Percentiles rank a stretch among this genome's conserved stretches.
Conservation (phyloP, 2,888 invertebrate genomes). For the Sympetrum striolatum region DNA sequence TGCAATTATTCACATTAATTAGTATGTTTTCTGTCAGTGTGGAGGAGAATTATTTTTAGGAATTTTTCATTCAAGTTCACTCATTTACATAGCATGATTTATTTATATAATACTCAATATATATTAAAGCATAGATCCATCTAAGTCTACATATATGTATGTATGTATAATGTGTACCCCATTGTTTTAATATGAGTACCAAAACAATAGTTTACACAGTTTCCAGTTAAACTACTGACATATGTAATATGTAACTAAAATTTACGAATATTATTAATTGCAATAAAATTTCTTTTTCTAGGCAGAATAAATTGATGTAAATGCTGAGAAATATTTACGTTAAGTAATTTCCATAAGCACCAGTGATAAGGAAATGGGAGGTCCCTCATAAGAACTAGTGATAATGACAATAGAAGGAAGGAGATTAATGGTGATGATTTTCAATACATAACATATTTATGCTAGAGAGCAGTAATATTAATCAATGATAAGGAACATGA, state of each 20-base stretch:
- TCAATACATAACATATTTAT: not conserved
- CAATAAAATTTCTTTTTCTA: not conserved
- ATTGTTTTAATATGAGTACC: no score
- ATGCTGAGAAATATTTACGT: not conserved
- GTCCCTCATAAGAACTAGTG: not conserved
- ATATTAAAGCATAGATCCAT: not conserved
- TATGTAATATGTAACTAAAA: not conserved
- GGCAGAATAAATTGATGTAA: not conserved
- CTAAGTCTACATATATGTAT: not conserved
- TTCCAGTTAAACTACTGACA: not conserved
- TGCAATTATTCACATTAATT: not conserved
- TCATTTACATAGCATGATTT: not conserved
- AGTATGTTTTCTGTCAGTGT: not conserved
- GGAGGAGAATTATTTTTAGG: not conserved
- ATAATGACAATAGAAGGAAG: not conserved
- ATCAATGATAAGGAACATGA: not conserved
- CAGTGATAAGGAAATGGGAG: not conserved
- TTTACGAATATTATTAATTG: not conserved
- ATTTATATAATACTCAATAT: not conserved
- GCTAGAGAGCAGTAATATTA: not conserved
- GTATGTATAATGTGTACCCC: no score
- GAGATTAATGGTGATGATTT: not conserved
- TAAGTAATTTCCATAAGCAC: not conserved
- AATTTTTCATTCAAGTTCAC: not conserved
- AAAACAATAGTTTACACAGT: not conserved